A percentile compares a stretch with the other conserved stretches of the same genome.
Conservation (phyloP, 1,140 invertebrate genomes). For the Harlomillsia oculata region DNA sequence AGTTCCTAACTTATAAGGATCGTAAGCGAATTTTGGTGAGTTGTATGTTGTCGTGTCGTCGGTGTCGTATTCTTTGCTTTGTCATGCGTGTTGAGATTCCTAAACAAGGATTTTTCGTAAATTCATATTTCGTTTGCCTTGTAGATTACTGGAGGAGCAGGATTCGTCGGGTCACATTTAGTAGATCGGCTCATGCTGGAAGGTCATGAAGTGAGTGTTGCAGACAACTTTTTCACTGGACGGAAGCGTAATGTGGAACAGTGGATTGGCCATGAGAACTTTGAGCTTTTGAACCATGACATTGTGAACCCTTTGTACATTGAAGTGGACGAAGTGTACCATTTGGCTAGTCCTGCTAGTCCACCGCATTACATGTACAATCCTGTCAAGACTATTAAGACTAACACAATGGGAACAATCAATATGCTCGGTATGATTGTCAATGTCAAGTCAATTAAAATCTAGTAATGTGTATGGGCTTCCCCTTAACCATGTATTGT, state of each 20-base stretch:
- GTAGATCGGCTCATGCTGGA: slow-evolving; percentile 90
- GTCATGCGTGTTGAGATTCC: not conserved
- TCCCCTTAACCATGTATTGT: no score
- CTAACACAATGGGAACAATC: slow-evolving; percentile 97
- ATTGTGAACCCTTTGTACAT: slow-evolving; percentile 96
- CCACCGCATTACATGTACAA: slow-evolving; percentile 99
- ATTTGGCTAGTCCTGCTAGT: slow-evolving; percentile 94
- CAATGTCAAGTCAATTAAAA: no score
- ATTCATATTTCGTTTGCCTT: slow-evolving; percentile 1
- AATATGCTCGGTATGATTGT: slow-evolving; percentile 88
- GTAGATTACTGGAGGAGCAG: slow-evolving; percentile 90
- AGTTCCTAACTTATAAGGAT: slow-evolving; percentile 79
- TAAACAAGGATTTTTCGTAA: not conserved
- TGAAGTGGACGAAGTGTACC: slow-evolving; percentile 99
- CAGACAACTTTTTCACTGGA: slow-evolving; percentile 97
- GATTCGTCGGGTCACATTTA: slow-evolving; percentile 97
- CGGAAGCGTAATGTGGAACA: slow-evolving; percentile 94
- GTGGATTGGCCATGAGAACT: slow-evolving; percentile 98
- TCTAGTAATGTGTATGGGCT: no score
- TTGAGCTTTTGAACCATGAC: slow-evolving; percentile 97
- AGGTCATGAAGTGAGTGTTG: slow-evolving; percentile 96
- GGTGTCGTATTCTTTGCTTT: not conserved
- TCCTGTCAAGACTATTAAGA: slow-evolving; percentile 99
- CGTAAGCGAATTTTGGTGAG: slow-evolving; percentile 79
- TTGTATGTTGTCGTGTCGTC: not conserved